Evolutionary conservation across 2,113 vertebrate species (phyloP), one percentile per base, ranked within the genome.

Genomic region (Zapornia atra): DNA sequence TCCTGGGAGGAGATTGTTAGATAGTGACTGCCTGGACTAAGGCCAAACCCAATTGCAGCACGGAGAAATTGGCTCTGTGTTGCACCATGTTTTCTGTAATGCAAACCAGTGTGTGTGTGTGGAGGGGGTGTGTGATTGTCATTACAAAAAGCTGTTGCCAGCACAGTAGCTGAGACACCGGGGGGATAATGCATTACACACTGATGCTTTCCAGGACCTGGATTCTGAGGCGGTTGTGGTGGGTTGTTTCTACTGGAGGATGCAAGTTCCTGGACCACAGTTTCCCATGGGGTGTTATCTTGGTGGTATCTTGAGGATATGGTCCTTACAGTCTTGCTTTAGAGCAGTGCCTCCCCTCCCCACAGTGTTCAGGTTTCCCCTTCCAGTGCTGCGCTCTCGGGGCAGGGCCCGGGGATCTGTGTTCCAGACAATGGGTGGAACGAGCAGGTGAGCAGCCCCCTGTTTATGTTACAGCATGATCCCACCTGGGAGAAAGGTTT

Each of bases 91-190:
- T 96, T 46, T 79, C 89, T 64, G 91, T 95, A 97, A 97, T 95
- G 95, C 95, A 97, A 95, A 96, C 94, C 95, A 90, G 92, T 2
- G 83, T 10, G 89, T 34, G 92, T 0, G 42, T 7, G 54, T 6
- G n/a, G 40, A 24, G 48, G 31, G 76, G 34, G 94, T 60, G 24
- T 91, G 96, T 73, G 96, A 95, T 70, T 97, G 96, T 88, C 96
- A 36, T 95, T 91, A 90, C 7, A 24, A 66, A 22, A 72, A 66
- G 92, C 94, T 83, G 56, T 77, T 96, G 96, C 96, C 96, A 97
- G 94, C 96, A 97, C 95, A 68, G 97, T 97, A 97, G 96, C 96
- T 78, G 68, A 48, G 87, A 92, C 91, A 88, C 78, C 82, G 13
- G 95, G 95, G 95, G 96, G 92, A 95, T 92, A 95, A 95, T 28